phyloP scores from a whole-genome alignment of 2,797 vertebrate species.

The Sebastes alutus region DNA sequence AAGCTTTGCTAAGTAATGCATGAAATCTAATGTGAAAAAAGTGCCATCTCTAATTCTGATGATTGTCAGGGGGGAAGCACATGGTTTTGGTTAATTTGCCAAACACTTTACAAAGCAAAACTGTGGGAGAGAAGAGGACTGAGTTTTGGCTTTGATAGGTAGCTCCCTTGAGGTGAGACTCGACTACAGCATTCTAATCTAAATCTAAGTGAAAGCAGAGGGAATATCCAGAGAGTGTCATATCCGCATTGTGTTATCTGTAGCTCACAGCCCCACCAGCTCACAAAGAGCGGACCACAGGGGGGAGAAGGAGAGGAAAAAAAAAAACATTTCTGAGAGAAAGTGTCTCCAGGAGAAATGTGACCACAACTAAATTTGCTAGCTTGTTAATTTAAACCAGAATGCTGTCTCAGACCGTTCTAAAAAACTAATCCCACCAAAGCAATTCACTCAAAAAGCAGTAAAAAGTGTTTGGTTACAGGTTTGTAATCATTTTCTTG shows the following conservation, averaged over 20 bases:
- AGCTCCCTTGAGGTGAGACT: slow-evolving; percentile 72
- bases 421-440: slow-evolving; percentile 18
- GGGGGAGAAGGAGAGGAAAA: slow-evolving; percentile 28
- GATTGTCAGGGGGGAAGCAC: slow-evolving; percentile 19
- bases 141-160: slow-evolving; percentile 72
- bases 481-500: slow-evolving; percentile 34
- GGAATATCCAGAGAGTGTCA: slow-evolving; percentile 72
- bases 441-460: slow-evolving; percentile 9
- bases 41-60: slow-evolving; percentile 57
- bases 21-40: slow-evolving; percentile 44
- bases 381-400: slow-evolving; percentile 18
- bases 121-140: slow-evolving; percentile 38
- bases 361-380: slow-evolving; percentile 42
- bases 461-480: slow-evolving; percentile 11
- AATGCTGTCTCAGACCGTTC: slow-evolving; percentile 10
- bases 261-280: slow-evolving; percentile 63
- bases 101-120: slow-evolving; percentile 57
- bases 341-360: slow-evolving; percentile 28
- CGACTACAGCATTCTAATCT: slow-evolving; percentile 63
- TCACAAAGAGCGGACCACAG: slow-evolving; percentile 67
- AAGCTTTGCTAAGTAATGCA: slow-evolving; percentile 41
- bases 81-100: slow-evolving; percentile 55
- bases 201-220: slow-evolving; percentile 72
- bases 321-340: slow-evolving; percentile 20
- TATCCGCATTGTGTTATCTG: slow-evolving; percentile 76